A percentile compares a stretch with the other conserved stretches of the same genome.
phyloP scores from a whole-genome alignment of 2,113 vertebrate genomes.

The Melospiza georgiana region DNA sequence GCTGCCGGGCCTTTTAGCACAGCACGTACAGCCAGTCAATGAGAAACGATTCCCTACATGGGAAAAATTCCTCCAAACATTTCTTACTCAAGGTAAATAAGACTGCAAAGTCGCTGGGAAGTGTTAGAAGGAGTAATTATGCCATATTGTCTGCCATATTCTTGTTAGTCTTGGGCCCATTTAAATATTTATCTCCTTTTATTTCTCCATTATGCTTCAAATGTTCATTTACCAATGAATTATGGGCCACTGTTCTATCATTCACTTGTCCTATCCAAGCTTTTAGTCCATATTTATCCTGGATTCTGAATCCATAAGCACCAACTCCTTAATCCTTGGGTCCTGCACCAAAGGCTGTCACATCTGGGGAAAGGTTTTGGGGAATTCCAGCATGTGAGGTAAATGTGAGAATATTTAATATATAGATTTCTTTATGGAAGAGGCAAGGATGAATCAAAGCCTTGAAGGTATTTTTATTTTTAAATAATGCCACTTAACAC shows the following conservation, averaged over 20 bases:
- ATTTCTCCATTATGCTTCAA: conserved; percentile 26
- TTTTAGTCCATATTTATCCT: not conserved
- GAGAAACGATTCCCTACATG: conserved; percentile 87
- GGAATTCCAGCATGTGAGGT: not conserved
- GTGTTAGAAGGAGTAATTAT: conserved; percentile 57
- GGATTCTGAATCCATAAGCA: not conserved
- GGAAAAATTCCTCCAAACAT: conserved; percentile 87
- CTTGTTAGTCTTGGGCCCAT: conserved; percentile 54
- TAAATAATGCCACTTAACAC: not conserved
- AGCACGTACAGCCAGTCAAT: conserved; percentile 84
- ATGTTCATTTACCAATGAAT: conserved; percentile 47
- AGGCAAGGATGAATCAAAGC: not conserved
- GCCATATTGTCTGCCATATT: conserved; percentile 60
- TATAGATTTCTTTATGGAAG: not conserved
- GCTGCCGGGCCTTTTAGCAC: conserved; percentile 86
- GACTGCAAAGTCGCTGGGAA: conserved; percentile 72
- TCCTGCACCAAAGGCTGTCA: too few species aligned
- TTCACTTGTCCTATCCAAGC: not conserved
- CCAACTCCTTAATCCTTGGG: not conserved
- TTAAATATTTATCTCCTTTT: conserved; percentile 48
- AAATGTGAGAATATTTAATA: not conserved
- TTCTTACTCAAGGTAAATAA: conserved; percentile 92
- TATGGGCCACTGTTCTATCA: not conserved
- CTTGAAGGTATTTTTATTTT: not conserved
- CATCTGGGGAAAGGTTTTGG: not conserved